Conservation (phyloP, 2,113 vertebrate species). For the Laticauda laticaudata region DNA sequence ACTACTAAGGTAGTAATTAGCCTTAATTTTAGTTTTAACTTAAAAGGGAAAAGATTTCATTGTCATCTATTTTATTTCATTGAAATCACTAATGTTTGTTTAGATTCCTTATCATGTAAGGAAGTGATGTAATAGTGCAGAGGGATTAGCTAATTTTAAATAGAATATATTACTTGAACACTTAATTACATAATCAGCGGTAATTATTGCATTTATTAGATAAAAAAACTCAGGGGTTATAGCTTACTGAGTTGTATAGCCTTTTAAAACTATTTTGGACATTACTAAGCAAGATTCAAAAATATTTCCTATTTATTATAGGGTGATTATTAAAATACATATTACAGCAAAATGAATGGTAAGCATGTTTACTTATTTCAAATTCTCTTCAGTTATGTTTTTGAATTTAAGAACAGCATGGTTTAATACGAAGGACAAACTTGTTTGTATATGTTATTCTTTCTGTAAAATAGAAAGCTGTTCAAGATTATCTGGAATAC, state of each 20-base stretch:
- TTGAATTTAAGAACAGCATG: not conserved
- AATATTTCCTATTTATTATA: not conserved
- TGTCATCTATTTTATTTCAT: conserved; percentile 36
- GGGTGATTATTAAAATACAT: not conserved
- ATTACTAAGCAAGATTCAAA: not conserved
- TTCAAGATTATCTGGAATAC: not conserved
- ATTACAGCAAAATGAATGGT: not conserved
- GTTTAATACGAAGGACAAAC: not conserved
- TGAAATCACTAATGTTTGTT: conserved; percentile 27
- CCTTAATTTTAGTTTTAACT: conserved; percentile 55
- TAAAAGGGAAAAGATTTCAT: conserved; percentile 32
- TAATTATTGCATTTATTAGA: not conserved
- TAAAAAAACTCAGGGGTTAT: not conserved
- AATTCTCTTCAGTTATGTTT: not conserved
- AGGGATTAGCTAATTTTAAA: not conserved
- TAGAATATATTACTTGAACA: not conserved
- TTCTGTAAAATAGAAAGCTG: not conserved
- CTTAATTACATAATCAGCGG: not conserved
- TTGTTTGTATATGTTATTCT: not conserved
- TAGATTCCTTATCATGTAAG: conserved; percentile 14
- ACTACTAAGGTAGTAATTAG: conserved; percentile 41
- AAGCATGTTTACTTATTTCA: not conserved
- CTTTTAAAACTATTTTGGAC: not conserved
- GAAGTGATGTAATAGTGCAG: conserved; percentile 24
- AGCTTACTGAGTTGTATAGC: not conserved